Conservation (phyloP, 1,140 invertebrate species). For the Pollicipes pollicipes region DNA sequence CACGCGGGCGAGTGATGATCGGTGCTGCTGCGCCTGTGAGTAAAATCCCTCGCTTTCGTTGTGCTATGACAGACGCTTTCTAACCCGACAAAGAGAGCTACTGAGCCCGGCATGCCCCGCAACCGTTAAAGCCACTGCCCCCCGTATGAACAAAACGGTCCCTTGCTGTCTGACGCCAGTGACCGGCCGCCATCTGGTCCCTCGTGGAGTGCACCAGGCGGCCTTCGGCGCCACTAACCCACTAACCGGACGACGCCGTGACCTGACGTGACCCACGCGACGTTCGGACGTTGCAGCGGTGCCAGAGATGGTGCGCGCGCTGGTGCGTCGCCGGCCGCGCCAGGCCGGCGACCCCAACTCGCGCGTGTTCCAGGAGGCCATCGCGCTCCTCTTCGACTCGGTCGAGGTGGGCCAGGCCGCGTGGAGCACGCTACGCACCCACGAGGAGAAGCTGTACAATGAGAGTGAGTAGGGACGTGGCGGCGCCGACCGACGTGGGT, state of each 20-base stretch:
- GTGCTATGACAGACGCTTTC: neutral
- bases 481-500: no score
- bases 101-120: neutral
- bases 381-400: constrained; percentile 16
- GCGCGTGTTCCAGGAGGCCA: constrained; percentile 15
- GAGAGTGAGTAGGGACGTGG: constrained; percentile 16
- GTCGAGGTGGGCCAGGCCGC: constrained; percentile 16
- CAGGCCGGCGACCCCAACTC: constrained; percentile 11
- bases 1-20: no score
- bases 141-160: neutral
- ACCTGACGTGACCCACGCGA: neutral
- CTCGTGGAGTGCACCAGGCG: neutral
- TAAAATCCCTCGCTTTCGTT: no score
- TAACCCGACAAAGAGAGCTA: neutral
- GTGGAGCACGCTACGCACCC: constrained; percentile 15
- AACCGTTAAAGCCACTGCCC: neutral
- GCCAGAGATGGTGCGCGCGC: neutral
- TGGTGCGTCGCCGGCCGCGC: neutral
- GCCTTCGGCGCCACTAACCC: neutral
- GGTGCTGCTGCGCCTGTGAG: neutral
- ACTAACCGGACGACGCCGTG: neutral
- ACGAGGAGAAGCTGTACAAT: constrained; percentile 15
- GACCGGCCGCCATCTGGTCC: neutral
- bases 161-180: neutral
- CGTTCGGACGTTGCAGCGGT: neutral